A percentile compares a stretch with the other conserved stretches of the same genome.
These are phyloP conservation scores for Mizuhopecten yessoensis DNA, from an alignment of 1,140 invertebrate genomes.

Conservation along the genomic window DNA sequence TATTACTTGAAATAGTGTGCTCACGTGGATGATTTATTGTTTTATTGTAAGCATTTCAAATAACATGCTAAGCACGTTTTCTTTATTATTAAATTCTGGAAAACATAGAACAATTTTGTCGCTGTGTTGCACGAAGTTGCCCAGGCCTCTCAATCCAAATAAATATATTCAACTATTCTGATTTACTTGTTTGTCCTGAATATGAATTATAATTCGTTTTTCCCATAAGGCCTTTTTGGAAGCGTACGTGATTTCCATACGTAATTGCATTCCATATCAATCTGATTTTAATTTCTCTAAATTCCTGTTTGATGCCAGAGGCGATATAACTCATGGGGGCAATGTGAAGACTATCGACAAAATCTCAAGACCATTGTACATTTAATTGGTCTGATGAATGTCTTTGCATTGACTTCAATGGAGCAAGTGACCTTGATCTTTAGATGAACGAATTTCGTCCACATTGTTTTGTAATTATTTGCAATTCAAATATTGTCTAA, in stretches of 20 bases:
- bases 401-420: neutral
- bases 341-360: neutral
- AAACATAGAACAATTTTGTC: too few relatives aligned
- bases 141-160: too few relatives aligned
- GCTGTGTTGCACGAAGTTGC: too few relatives aligned
- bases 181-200: neutral
- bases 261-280: neutral
- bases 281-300: neutral
- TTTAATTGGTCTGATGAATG: neutral
- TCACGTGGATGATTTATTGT: too few relatives aligned
- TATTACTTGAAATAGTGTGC: too few relatives aligned
- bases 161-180: too few relatives aligned
- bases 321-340: neutral
- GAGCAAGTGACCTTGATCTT: conserved; percentile 1
- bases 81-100: too few relatives aligned
- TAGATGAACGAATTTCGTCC: neutral
- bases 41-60: too few relatives aligned
- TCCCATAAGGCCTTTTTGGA: neutral
- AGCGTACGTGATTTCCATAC: neutral
- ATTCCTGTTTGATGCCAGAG: neutral
- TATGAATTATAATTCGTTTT: neutral
- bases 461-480: neutral
- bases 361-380: neutral
- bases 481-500: conserved; percentile 19
- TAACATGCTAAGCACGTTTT: too few relatives aligned